A percentile compares a stretch with the other conserved stretches of the same genome.
Conservation (phyloP, 2,113 vertebrate genomes). For the Oncorhynchus masou region DNA sequence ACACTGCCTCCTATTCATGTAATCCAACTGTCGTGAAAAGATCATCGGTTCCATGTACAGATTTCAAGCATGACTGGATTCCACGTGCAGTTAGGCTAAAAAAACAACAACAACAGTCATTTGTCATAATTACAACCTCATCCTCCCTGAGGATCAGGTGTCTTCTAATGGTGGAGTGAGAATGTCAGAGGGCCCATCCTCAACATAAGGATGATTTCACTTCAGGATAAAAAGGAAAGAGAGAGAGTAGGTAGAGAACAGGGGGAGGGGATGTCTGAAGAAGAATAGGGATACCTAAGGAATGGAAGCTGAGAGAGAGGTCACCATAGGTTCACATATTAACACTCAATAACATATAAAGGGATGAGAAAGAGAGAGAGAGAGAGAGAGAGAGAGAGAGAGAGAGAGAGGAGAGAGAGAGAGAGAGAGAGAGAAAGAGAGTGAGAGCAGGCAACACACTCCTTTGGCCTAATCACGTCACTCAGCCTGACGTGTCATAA, state of each 20-base stretch:
- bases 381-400: too few relatives aligned
- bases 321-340: too few relatives aligned
- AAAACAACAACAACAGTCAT: constrained; percentile 6
- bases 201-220: constrained; percentile 41
- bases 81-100: constrained; percentile 49
- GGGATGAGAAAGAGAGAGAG: too few relatives aligned
- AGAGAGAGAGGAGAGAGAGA: too few relatives aligned
- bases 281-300: too few relatives aligned
- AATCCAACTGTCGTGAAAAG: constrained; percentile 3
- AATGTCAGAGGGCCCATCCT: constrained; percentile 18
- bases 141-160: constrained; percentile 24
- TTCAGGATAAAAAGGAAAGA: constrained; percentile 22
- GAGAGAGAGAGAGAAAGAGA: too few relatives aligned
- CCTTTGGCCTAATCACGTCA: background rate
- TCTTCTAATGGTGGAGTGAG: constrained; percentile 42
- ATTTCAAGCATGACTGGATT: constrained; percentile 49
- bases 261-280: too few relatives aligned
- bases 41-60: constrained; percentile 35
- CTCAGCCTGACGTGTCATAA: background rate
- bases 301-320: too few relatives aligned
- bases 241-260: background rate
- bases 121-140: constrained; percentile 50
- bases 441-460: too few relatives aligned
- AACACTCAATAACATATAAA: too few relatives aligned
- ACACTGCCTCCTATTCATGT: background rate